Base-by-base conservation (phyloP, 2,797 vertebrate species). In the Alfaro cultratus region DNA sequence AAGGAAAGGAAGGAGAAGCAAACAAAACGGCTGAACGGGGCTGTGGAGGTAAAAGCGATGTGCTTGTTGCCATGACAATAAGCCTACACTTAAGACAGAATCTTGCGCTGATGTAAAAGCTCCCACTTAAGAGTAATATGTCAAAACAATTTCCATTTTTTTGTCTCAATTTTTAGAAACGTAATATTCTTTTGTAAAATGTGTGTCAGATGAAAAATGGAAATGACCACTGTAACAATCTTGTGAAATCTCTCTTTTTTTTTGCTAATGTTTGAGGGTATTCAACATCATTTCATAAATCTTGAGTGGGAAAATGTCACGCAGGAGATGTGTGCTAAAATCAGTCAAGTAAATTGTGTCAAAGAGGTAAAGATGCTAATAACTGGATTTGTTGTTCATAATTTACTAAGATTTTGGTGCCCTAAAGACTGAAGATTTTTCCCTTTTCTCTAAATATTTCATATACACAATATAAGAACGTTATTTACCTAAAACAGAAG, bases 51-150 rank as follows among this genome's bases (percentile, higher is more conserved):
- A 87, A 84, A 85, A 86, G 85, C 76, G 1, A 90, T 85, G 90
- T 82, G 86, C 86, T 78, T 91, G 93, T 93, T 94, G 87, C 93
- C 90, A 93, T 93, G 93, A 93, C 93, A 88, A 93, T 93, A 76
- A 85, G 87, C 87, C 80, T 73, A 89, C 87, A 83, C 75, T 85
- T 87, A 86, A 84, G 78, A 86, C 80, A 78, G 79, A 83, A 80
- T 83, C 46, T 80, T 78, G 77, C 51, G 83, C 31, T 77, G 80
- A 90, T 78, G 77, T 75, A 85, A 64, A 46, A 91, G 83, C 85
- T 83, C 79, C 76, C 76, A 79, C 75, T 87, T 86, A 83, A 76
- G 53, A 53, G 74, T 79, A 87, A 87, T 82, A 79, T 80, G 34
- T 77, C 77, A 82, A 82, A 89, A 84, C 79, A 90, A 86, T 83